phyloP scores from a whole-genome alignment of 1,140 invertebrate genomes.

The Eriocheir sinensis region DNA sequence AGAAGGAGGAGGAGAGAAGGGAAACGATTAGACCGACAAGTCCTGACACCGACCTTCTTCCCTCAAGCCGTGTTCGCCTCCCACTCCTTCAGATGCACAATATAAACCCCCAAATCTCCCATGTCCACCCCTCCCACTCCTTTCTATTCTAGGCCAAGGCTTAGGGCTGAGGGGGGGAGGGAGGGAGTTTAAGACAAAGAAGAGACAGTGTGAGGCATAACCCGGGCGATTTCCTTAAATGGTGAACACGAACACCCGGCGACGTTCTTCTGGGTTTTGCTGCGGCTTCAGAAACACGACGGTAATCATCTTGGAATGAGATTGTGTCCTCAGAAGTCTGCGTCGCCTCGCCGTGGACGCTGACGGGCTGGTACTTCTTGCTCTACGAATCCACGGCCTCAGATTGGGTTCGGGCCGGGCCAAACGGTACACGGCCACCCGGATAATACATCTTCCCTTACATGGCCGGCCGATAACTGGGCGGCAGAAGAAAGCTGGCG shows the following conservation, averaged over 20 bases:
- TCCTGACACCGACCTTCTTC: too few relatives aligned
- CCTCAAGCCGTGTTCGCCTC: too few relatives aligned
- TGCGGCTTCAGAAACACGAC: neutral
- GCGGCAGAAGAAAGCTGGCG: neutral
- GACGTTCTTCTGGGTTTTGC: neutral
- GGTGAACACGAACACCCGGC: neutral
- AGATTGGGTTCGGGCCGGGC: neutral
- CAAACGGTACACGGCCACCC: neutral
- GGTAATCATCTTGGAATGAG: neutral
- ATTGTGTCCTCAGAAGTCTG: neutral
- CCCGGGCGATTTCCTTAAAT: neutral
- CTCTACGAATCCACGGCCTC: neutral
- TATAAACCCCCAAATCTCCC: neutral
- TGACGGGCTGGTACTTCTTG: neutral
- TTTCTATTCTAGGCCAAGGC: too few relatives aligned
- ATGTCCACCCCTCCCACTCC: neutral
- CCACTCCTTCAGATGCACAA: neutral
- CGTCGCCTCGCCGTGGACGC: neutral
- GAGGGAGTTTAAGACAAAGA: too few relatives aligned
- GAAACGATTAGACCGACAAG: too few relatives aligned
- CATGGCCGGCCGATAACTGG: neutral
- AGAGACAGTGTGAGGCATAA: too few relatives aligned
- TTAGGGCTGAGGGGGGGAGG: too few relatives aligned
- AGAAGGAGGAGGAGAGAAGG: too few relatives aligned
- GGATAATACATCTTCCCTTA: neutral